Base-by-base conservation (phyloP, 2,113 vertebrate genomes). In the Caranx ignobilis region DNA sequence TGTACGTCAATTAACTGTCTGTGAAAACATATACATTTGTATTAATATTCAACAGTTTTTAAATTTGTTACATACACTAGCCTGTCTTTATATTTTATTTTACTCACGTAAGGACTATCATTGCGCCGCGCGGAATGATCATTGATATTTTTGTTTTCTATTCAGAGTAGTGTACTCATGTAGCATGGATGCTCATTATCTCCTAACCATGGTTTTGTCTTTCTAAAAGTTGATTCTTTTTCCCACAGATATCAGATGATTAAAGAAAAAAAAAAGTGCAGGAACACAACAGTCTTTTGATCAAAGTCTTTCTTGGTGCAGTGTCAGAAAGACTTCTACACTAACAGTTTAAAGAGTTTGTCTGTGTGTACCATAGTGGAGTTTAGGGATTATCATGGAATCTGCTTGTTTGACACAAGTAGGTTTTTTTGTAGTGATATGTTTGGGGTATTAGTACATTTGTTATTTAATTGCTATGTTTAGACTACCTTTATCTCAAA, bases 81-180 rank as follows among this genome's bases (percentile, higher is more conserved):
- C 94, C 60, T 79, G 65, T 88, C 75, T 95, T 81, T 71, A 45
- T 91, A 87, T 95, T 96, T 84, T 79, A 81, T 82, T 97, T 96
- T 96, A 96, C 95, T 95, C 96, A 91, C 95, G 95, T 94, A 95
- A 95, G 97, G 97, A 99, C 97, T 94, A 96, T 98, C 97, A 94
- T 99, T 99, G 96, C 96, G 97, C 98, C 96, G 97, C 95, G 98
- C 97, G 97, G 97, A 97, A 97, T 96, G 97, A 98, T 96, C 95
- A 67, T 96, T 95, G 95, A 83, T 95, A 94, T 96, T 96, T 96
- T 95, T 93, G 96, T 96, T 96, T 56, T 95, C 77, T 96, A 95
- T 95, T 96, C 95, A 94, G 94, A 96, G 95, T 96, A 96, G 95
- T 96, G 95, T 81, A 81, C 86, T 79, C 73, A 47, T 78, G 79